Percentiles rank a stretch among this genome's conserved stretches.
Conservation (phyloP, 2,113 vertebrate genomes). For the Nipponia nippon region DNA sequence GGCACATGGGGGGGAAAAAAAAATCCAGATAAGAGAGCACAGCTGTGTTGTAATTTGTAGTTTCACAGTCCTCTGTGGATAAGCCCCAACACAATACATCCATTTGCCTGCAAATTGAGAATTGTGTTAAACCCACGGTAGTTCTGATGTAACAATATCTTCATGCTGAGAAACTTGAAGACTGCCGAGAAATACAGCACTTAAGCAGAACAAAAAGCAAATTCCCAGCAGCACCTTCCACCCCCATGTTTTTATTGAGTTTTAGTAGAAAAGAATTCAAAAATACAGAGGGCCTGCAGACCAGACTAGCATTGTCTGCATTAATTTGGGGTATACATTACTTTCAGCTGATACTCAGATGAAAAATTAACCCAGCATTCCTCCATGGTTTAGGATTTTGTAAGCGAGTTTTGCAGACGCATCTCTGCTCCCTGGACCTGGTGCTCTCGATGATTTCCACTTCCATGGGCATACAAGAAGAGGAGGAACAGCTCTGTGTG, state of each 20-base stretch:
- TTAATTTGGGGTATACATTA: conserved; percentile 64
- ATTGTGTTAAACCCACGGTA: conserved; percentile 68
- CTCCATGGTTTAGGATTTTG: neutral
- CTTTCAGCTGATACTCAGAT: conserved; percentile 41
- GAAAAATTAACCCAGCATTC: conserved; percentile 51
- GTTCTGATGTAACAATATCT: conserved; percentile 68
- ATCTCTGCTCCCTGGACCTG: neutral
- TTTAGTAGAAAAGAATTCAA: conserved; percentile 62
- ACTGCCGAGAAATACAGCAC: conserved; percentile 70
- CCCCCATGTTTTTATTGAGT: conserved; percentile 67
- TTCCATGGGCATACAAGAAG: neutral
- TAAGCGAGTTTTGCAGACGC: neutral
- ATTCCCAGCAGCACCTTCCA: conserved; percentile 69
- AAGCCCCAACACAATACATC: conserved; percentile 69
- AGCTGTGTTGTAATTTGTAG: conserved; percentile 64
- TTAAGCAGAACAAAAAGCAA: conserved; percentile 72
- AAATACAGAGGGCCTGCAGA: conserved; percentile 56
- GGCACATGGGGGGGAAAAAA: neutral
- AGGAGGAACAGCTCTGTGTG: neutral
- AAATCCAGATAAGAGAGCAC: conserved; percentile 45
- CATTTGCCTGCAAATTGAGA: conserved; percentile 72
- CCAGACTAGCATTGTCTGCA: conserved; percentile 58
- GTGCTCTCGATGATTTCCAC: neutral
- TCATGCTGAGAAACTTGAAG: conserved; percentile 69
- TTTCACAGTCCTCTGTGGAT: conserved; percentile 65